Conservation (phyloP, 2,113 vertebrate species). For the Antechinus stuartii region DNA sequence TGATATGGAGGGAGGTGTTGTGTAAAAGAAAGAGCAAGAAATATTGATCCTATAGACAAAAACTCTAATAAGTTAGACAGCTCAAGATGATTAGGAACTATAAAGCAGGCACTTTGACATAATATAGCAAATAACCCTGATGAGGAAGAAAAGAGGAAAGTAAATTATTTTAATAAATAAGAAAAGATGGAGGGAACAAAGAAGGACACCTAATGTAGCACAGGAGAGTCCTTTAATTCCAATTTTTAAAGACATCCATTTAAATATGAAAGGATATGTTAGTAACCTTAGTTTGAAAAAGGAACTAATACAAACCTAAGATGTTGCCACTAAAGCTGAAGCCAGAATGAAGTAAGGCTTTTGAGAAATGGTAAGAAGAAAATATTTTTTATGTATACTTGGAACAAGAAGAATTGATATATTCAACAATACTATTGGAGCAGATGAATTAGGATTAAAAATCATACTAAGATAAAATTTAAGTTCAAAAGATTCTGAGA, state of each 20-base stretch:
- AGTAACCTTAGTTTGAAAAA: background rate
- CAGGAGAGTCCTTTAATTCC: background rate
- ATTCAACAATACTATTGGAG: background rate
- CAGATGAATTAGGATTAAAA: background rate
- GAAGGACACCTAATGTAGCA: background rate
- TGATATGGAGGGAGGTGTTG: background rate
- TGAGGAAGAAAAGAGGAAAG: background rate
- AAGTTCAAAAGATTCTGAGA: background rate
- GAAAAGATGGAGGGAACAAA: background rate
- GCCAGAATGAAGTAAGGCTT: background rate
- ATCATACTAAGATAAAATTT: background rate
- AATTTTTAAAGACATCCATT: background rate
- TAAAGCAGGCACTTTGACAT: background rate
- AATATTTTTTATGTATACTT: background rate
- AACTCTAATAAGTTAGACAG: background rate
- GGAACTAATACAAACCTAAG: background rate
- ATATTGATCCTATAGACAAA: background rate
- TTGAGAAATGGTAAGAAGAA: background rate
- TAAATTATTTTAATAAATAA: background rate
- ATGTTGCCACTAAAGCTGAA: background rate
- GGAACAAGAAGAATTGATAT: background rate
- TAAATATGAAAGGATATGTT: background rate
- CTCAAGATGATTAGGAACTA: background rate
- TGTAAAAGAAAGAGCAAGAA: background rate
- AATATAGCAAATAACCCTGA: background rate